phyloP scores from a whole-genome alignment of 2,888 invertebrate genomes.

The Catocala nupta region DNA sequence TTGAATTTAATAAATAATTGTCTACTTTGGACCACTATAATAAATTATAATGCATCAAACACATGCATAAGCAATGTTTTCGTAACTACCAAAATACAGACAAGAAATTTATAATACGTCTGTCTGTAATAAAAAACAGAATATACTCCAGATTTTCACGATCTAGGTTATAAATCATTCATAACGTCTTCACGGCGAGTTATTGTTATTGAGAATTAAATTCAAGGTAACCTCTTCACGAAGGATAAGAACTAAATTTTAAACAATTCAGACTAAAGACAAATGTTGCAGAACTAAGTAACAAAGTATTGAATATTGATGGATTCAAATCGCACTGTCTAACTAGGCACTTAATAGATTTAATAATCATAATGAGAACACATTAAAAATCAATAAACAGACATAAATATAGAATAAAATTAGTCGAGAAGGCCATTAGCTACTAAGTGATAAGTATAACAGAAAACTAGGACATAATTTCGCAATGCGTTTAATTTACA shows the following conservation, averaged over 20 bases:
- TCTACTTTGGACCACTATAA: too few species aligned
- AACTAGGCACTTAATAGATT: neutral
- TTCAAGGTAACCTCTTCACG: conserved; percentile 7
- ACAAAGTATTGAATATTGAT: neutral
- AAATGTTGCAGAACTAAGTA: neutral
- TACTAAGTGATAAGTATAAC: neutral
- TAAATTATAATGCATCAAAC: too few species aligned
- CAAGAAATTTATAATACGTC: too few species aligned
- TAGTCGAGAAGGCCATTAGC: neutral
- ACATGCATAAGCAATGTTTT: too few species aligned
- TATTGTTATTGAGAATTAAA: conserved; percentile 5
- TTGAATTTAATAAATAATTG: too few species aligned
- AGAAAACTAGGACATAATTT: neutral
- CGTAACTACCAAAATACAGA: too few species aligned
- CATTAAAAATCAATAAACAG: neutral
- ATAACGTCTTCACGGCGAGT: neutral
- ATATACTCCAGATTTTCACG: neutral
- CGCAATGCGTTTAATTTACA: neutral
- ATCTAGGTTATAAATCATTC: neutral
- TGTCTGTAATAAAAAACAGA: neutral
- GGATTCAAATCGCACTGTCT: neutral
- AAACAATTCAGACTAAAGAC: neutral
- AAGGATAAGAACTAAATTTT: neutral
- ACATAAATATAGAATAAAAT: neutral
- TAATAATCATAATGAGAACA: neutral